These are phyloP conservation scores for Ranitomeya imitator DNA, from an alignment of 2,113 vertebrate species.

Conservation along the genomic window DNA sequence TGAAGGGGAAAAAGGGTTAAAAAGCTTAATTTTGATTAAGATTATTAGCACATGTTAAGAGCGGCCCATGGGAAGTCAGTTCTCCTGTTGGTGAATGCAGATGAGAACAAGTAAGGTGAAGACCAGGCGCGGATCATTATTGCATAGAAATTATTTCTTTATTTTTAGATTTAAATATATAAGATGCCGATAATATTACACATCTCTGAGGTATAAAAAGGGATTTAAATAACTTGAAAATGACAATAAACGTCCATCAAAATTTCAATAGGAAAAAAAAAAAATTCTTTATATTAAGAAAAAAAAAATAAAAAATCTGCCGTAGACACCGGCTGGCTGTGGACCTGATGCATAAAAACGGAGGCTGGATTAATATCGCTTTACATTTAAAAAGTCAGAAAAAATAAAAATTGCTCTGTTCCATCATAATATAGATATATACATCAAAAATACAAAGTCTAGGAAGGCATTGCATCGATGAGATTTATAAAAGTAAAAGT, in stretches of 20 bases:
- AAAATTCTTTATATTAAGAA: constrained; percentile 57
- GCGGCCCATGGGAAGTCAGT: too few relatives aligned
- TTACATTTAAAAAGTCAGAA: constrained; percentile 70
- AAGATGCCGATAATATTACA: constrained; percentile 79
- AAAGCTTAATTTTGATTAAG: too few relatives aligned
- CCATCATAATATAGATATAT: constrained; percentile 78
- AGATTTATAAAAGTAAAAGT: constrained; percentile 66
- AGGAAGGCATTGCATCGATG: constrained; percentile 81
- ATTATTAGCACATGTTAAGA: too few relatives aligned
- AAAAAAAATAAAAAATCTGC: constrained; percentile 64
- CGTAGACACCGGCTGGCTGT: constrained; percentile 81
- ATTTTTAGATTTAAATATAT: constrained; percentile 70
- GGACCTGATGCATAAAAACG: constrained; percentile 75
- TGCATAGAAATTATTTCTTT: constrained; percentile 75
- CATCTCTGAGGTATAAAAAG: constrained; percentile 82
- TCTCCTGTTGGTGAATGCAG: neutral
- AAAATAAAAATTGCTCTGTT: constrained; percentile 78
- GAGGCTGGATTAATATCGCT: constrained; percentile 69
- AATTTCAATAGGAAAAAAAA: constrained; percentile 57
- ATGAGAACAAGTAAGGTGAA: neutral
- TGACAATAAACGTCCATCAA: constrained; percentile 67
- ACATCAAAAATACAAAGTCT: constrained; percentile 79
- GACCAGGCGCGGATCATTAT: constrained; percentile 38
- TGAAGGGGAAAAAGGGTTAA: too few relatives aligned
- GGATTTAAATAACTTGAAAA: constrained; percentile 82